These are phyloP conservation scores for Lepisosteus oculatus DNA, from an alignment of 2,113 vertebrate species.

Conservation along the genomic window DNA sequence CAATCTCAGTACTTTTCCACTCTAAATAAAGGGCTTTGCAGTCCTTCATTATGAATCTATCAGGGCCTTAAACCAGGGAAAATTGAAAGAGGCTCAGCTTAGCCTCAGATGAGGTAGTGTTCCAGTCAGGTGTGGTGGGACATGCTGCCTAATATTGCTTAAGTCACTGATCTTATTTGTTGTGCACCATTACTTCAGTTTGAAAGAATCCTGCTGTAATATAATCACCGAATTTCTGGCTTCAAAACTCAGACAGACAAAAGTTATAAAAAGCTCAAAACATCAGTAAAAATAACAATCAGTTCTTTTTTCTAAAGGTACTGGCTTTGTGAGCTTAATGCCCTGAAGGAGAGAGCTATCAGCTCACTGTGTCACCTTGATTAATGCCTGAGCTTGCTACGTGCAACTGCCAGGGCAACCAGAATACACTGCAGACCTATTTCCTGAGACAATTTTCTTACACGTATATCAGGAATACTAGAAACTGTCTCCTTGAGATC, in stretches of 20 bases:
- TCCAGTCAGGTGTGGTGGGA: not conserved
- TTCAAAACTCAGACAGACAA: not conserved
- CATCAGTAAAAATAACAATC: slow-evolving; percentile 22
- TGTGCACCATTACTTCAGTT: not conserved
- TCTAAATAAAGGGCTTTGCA: too few relatives aligned
- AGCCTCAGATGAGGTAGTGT: too few relatives aligned
- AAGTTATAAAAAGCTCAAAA: slow-evolving; percentile 43
- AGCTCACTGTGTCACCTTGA: slow-evolving; percentile 47
- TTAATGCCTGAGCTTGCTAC: slow-evolving; percentile 49
- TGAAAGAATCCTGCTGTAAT: slow-evolving; percentile 8
- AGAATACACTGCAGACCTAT: slow-evolving; percentile 52
- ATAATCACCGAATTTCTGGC: slow-evolving; percentile 8
- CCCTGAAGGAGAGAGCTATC: slow-evolving; percentile 10
- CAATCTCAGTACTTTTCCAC: too few relatives aligned
- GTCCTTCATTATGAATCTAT: too few relatives aligned
- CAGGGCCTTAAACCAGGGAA: too few relatives aligned
- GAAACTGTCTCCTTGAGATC: slow-evolving; percentile 46
- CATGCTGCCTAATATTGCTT: not conserved
- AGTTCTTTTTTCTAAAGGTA: not conserved
- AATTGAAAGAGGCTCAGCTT: too few relatives aligned
- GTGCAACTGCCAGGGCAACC: slow-evolving; percentile 38
- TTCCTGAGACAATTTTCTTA: slow-evolving; percentile 53
- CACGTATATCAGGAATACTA: slow-evolving; percentile 26
- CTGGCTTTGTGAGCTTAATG: slow-evolving; percentile 7
- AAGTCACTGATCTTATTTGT: slow-evolving; percentile 1